Conservation (phyloP, 2,888 invertebrate genomes). For the Ceramica pisi region DNA sequence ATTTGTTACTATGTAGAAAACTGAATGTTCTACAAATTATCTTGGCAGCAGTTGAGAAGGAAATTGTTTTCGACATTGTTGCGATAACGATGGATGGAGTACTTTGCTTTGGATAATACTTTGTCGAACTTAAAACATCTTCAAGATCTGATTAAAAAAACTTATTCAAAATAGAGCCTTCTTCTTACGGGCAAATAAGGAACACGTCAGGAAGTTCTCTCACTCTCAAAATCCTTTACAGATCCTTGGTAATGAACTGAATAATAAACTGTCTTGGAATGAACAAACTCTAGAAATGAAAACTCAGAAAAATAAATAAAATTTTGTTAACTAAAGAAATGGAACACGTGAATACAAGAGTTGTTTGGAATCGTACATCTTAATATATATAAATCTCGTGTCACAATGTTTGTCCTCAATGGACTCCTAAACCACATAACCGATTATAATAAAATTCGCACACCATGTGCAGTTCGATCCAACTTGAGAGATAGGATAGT, state of each 20-base stretch:
- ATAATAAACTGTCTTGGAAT: background rate
- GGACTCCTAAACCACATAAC: too few relatives aligned
- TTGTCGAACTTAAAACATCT: background rate
- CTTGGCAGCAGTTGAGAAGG: constrained; percentile 21
- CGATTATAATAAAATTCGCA: too few relatives aligned
- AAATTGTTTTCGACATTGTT: constrained; percentile 53
- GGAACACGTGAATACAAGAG: background rate
- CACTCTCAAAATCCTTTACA: background rate
- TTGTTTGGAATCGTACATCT: too few relatives aligned
- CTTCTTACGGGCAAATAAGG: background rate
- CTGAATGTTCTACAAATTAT: constrained; percentile 48
- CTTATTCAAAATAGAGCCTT: too few relatives aligned
- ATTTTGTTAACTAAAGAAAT: background rate
- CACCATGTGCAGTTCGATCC: too few relatives aligned
- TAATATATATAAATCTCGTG: too few relatives aligned
- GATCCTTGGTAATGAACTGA: too few relatives aligned
- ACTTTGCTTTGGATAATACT: background rate
- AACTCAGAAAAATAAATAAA: background rate
- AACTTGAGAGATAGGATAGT: too few relatives aligned
- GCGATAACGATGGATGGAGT: background rate
- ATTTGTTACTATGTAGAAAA: constrained; percentile 53
- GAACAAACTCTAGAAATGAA: background rate
- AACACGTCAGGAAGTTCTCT: background rate
- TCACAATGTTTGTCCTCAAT: too few relatives aligned
- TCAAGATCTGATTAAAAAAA: background rate